A percentile compares a stretch with the other conserved stretches of the same genome.
Conservation (phyloP, 2,113 vertebrate genomes). For the Hypanus sabinus region DNA sequence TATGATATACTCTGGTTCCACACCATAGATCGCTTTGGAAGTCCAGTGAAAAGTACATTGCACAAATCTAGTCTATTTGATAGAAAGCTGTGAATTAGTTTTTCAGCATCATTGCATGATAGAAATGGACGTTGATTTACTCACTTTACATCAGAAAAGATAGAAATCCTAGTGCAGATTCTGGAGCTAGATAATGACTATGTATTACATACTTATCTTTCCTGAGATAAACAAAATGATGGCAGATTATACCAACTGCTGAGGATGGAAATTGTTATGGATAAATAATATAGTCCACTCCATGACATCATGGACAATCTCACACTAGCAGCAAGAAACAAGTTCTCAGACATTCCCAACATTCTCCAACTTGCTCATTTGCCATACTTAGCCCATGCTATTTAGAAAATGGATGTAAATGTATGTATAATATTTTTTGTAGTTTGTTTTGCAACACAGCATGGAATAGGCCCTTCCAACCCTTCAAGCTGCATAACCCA, state of each 20-base stretch:
- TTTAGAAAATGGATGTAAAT: background rate
- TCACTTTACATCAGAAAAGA: background rate
- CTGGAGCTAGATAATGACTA: background rate
- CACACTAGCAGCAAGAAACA: background rate
- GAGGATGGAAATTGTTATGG: background rate
- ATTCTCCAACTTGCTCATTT: conserved; percentile 7
- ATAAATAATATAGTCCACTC: background rate
- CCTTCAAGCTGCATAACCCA: no score
- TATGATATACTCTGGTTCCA: no score
- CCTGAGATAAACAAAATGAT: background rate
- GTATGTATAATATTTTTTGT: conserved; percentile 22
- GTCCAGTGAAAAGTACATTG: no score
- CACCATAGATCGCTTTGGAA: no score
- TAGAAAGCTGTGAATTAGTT: no score
- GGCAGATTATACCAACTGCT: background rate
- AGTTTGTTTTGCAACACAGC: no score
- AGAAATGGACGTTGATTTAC: no score
- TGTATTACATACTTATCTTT: background rate
- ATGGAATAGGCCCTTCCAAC: no score
- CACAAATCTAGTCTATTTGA: no score
- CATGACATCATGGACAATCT: background rate
- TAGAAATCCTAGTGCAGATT: no score
- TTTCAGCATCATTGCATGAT: no score
- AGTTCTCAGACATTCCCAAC: background rate
- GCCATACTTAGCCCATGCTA: background rate